These are phyloP conservation scores for Camelus dromedarius DNA, from an alignment of 2,113 vertebrate species.

Conservation along the genomic window DNA sequence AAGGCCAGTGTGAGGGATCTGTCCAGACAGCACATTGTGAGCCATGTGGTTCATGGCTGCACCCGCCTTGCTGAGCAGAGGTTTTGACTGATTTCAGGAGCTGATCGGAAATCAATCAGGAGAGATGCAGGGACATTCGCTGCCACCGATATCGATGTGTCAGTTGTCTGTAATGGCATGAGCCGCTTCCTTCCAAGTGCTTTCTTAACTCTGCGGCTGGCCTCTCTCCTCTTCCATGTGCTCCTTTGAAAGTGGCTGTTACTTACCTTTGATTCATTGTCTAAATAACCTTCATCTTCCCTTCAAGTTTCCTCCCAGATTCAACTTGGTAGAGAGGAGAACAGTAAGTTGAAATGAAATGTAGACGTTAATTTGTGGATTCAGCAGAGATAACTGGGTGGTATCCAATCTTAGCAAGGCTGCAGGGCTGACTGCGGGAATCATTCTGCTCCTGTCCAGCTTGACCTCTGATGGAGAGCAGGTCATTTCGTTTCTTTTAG, in stretches of 20 bases:
- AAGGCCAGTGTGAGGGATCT: neutral
- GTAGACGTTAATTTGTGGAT: neutral
- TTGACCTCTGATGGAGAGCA: neutral
- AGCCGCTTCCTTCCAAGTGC: neutral
- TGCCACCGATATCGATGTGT: neutral
- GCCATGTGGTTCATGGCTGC: accelerated
- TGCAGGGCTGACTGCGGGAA: accelerated
- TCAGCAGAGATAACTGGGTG: neutral
- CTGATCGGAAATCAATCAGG: slow-evolving; percentile 43
- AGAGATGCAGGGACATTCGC: neutral
- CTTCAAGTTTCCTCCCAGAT: neutral
- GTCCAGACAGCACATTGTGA: neutral
- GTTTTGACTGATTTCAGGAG: neutral
- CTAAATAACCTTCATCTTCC: neutral
- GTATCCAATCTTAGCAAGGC: neutral
- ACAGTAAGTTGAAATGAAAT: neutral
- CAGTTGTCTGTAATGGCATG: accelerated
- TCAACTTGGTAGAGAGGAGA: neutral
- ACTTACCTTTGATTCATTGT: neutral
- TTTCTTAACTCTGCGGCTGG: accelerated
- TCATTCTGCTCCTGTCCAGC: neutral
- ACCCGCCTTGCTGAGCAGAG: neutral
- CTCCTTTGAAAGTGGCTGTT: accelerated
- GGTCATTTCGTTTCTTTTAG: neutral
- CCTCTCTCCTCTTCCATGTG: neutral